A percentile compares a stretch with the other conserved stretches of the same genome.
phyloP scores from a whole-genome alignment of 2,888 invertebrate species.

The Callyntrura sp. region DNA sequence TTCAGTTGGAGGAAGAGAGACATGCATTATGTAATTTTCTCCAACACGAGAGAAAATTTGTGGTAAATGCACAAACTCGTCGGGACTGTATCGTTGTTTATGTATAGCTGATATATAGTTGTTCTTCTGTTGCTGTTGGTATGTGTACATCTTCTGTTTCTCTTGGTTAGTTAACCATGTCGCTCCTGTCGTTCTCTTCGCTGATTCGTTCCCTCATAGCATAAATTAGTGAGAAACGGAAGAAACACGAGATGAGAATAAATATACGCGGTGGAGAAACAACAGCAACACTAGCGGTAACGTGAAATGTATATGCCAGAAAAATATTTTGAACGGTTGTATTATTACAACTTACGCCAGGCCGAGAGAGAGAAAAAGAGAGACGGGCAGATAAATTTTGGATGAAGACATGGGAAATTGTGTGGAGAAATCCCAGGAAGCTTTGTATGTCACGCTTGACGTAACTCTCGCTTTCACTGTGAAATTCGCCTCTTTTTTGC shows the following conservation, averaged over 20 bases:
- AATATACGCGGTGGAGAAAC: neutral
- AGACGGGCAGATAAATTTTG: slow-evolving; percentile 58
- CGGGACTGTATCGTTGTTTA: neutral
- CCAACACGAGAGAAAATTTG: slow-evolving; percentile 21
- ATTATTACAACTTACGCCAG: too few species aligned
- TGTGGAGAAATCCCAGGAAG: slow-evolving; percentile 67
- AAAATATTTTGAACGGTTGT: too few species aligned
- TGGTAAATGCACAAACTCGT: slow-evolving; percentile 5
- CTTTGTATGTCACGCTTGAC: slow-evolving; percentile 61
- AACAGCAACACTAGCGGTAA: too few species aligned
- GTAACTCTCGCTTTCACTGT: slow-evolving; percentile 36
- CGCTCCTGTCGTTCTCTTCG: slow-evolving; percentile 51
- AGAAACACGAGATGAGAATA: slow-evolving; percentile 51
- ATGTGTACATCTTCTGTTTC: slow-evolving; percentile 26
- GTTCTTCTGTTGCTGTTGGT: neutral
- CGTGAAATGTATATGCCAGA: too few species aligned
- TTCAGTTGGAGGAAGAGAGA: neutral
- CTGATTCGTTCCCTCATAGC: slow-evolving; percentile 54
- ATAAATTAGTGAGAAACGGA: slow-evolving; percentile 70
- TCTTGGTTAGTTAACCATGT: slow-evolving; percentile 70
- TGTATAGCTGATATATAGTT: neutral
- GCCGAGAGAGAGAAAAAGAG: neutral
- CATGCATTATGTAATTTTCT: slow-evolving; percentile 54
- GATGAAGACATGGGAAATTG: slow-evolving; percentile 68
- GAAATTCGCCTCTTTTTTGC: neutral